phyloP scores from a whole-genome alignment of 2,888 invertebrate genomes.

The Octodonta nipae region DNA sequence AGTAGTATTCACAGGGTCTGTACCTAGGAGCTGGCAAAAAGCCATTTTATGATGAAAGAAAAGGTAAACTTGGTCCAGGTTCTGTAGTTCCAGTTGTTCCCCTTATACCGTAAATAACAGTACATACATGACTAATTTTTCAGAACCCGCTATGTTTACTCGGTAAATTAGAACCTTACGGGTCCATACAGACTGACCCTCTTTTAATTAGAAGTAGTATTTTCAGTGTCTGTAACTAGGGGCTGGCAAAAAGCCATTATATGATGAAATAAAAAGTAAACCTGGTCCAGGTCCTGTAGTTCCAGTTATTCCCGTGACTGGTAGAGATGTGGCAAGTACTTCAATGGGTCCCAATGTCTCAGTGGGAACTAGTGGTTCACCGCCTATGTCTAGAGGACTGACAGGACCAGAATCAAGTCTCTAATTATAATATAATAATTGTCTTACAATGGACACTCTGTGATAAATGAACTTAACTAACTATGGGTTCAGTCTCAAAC shows the following conservation, averaged over 20 bases:
- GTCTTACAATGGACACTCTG: too few relatives aligned
- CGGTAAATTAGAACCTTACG: too few relatives aligned
- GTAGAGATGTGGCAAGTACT: constrained; percentile 15
- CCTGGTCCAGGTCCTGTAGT: constrained; percentile 26
- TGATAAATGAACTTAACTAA: too few relatives aligned
- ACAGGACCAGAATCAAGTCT: constrained; percentile 36
- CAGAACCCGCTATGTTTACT: too few relatives aligned
- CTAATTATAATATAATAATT: too few relatives aligned
- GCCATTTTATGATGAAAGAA: constrained; percentile 65
- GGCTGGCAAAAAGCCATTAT: constrained; percentile 88
- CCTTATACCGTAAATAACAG: too few relatives aligned
- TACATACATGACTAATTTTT: too few relatives aligned
- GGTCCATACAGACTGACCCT: too few relatives aligned
- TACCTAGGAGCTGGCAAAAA: constrained; percentile 79
- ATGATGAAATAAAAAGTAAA: constrained; percentile 51
- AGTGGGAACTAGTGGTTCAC: constrained; percentile 11
- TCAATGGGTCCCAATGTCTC: constrained; percentile 14
- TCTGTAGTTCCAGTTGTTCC: constrained; percentile 23
- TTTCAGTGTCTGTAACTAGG: constrained; percentile 40
- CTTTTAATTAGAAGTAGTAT: too few relatives aligned
- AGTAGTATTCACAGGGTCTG: too few relatives aligned
- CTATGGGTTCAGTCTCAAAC: too few relatives aligned
- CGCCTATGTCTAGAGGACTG: constrained; percentile 25
- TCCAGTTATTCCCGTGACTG: constrained; percentile 23
- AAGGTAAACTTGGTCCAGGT: constrained; percentile 33